These are phyloP conservation scores for Falco peregrinus DNA, from an alignment of 2,797 vertebrate species.

Conservation along the genomic window DNA sequence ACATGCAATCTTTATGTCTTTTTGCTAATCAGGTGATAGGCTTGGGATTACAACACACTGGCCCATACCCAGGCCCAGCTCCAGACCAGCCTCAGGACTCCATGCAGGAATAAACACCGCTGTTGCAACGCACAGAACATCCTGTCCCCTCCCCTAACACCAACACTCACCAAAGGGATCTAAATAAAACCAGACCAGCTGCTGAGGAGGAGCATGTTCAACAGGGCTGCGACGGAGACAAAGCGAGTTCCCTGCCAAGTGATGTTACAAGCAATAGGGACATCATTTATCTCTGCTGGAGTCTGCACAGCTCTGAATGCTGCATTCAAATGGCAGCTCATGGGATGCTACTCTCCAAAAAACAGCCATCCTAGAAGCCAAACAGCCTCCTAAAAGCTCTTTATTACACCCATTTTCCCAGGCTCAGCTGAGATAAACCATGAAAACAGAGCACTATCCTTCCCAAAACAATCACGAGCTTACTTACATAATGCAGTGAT, in stretches of 20 bases:
- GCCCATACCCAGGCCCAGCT: conserved; percentile 35
- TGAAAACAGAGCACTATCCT: not conserved
- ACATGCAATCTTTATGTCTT: conserved; percentile 47
- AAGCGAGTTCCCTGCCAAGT: conserved; percentile 35
- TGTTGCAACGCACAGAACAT: conserved; percentile 61
- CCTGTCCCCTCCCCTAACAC: conserved; percentile 53
- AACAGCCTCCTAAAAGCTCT: conserved; percentile 40
- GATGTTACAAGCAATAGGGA: conserved; percentile 53
- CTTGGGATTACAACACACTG: conserved; percentile 64
- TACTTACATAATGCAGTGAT: fast-evolving
- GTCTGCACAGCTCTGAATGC: conserved; percentile 28
- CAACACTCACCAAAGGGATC: conserved; percentile 45
- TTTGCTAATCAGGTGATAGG: conserved; percentile 34
- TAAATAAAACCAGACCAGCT: conserved; percentile 72
- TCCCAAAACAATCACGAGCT: not conserved
- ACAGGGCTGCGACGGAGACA: conserved; percentile 44
- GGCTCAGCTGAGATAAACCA: not conserved
- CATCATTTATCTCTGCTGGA: conserved; percentile 58
- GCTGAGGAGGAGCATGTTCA: conserved; percentile 64
- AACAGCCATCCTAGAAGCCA: not conserved
- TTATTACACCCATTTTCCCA: not conserved
- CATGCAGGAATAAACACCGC: conserved; percentile 49
- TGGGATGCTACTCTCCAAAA: conserved; percentile 54
- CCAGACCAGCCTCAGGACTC: conserved; percentile 61
- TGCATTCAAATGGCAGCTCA: conserved; percentile 26